Conservation (phyloP, 2,888 invertebrate genomes). For the Vannuccia rotundouncinata region DNA sequence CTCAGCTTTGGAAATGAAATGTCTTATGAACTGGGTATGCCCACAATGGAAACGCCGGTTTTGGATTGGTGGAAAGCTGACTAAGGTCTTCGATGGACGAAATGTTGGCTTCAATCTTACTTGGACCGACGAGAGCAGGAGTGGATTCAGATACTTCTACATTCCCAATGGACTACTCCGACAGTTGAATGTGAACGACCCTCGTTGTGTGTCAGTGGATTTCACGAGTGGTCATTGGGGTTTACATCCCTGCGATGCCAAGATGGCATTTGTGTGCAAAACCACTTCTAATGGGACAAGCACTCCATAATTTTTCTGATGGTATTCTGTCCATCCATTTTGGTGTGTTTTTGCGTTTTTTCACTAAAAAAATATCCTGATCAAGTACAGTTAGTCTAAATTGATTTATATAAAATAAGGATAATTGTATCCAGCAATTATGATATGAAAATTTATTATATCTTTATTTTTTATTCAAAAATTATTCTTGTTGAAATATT, state of each 20-base stretch:
- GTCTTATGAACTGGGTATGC: not conserved
- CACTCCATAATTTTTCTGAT: not conserved
- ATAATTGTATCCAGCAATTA: too few species aligned
- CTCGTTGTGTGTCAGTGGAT: not conserved
- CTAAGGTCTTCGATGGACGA: conserved; percentile 1
- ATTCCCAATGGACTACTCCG: not conserved
- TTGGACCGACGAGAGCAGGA: not conserved
- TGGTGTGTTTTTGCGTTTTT: too few species aligned
- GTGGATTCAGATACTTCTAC: conserved; percentile 5
- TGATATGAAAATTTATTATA: too few species aligned
- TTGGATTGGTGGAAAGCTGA: not conserved
- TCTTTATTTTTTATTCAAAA: too few species aligned
- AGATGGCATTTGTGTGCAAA: not conserved
- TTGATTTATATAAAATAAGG: too few species aligned
- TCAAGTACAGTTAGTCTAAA: too few species aligned
- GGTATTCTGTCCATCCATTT: too few species aligned
- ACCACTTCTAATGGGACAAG: not conserved
- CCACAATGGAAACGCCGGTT: not conserved
- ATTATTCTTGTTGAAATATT: too few species aligned
- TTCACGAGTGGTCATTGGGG: not conserved
- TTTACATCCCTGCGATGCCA: not conserved
- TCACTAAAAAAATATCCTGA: too few species aligned
- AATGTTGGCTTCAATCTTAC: not conserved
- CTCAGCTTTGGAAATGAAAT: not conserved
- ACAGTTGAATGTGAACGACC: not conserved